Conservation (phyloP, 2,888 invertebrate genomes). For the Eilema caniola region DNA sequence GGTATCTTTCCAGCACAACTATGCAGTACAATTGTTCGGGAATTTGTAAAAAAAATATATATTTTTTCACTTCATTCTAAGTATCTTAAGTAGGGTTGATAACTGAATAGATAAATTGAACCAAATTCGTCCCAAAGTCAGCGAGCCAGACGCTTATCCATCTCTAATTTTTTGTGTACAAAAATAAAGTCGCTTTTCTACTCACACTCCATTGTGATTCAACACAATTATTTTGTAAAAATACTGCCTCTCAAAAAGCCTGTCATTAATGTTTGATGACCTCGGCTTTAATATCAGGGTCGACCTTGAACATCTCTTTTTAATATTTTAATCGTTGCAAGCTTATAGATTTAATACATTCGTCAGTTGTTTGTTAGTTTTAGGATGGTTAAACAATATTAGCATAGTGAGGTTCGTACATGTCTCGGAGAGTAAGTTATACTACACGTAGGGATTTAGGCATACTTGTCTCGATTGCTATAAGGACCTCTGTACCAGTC, state of each 20-base stretch:
- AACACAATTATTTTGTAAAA: slow-evolving; percentile 32
- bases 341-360: slow-evolving; percentile 11
- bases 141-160: slow-evolving; percentile 12
- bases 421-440: no score
- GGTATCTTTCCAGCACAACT: not conserved
- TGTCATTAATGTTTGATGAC: slow-evolving; percentile 17
- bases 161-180: slow-evolving; percentile 16
- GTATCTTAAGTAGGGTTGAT: slow-evolving; percentile 12
- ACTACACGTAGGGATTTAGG: no score
- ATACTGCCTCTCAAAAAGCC: slow-evolving; percentile 27
- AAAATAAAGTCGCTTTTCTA: slow-evolving; percentile 19
- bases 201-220: slow-evolving; percentile 27
- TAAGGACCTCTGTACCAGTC: no score
- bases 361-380: not conserved
- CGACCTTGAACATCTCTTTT: slow-evolving; percentile 23
- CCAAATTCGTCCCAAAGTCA: slow-evolving; percentile 10
- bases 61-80: not conserved
- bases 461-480: no score
- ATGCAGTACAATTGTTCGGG: not conserved
- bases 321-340: slow-evolving; percentile 32
- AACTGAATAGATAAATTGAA: slow-evolving; percentile 37
- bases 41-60: not conserved
- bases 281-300: slow-evolving; percentile 20
- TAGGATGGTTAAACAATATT: no score
- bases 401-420: no score